Base-by-base conservation (phyloP, 1,140 invertebrate genomes). In the Macrosteles quadrilineatus region DNA sequence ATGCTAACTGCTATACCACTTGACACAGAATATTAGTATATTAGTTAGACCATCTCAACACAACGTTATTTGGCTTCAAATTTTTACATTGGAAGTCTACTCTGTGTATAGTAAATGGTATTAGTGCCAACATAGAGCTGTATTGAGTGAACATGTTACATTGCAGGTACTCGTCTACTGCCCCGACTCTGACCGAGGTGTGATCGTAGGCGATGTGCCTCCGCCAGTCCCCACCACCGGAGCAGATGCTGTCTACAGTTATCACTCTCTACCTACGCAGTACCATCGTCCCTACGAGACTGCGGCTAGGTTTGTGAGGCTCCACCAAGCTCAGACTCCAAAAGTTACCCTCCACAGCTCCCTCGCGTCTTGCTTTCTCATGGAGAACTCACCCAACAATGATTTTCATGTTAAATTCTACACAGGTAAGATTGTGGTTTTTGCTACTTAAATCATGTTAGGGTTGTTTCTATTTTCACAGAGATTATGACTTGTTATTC, bases 211-310 rank as follows among this genome's bases (percentile, higher is more conserved):
- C 36, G 80, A 86, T 69, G 78, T 80, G 68, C 90, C 91, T 4
- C 85, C 85, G 9, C 81, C 86, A 1, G 78, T 90, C 43, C 88
- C 89, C 4, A 27, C 71, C 55, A 79, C 81, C 40, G 86, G 87
- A 31, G 85, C 85, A 14, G 85, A 90, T 77, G 79, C 81, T 29
- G 87, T 87, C 77, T 90, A 86, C 77, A 87, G 83, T 30, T 96
- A 94, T 77, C 89, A 93, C 74, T 91, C 87, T 79, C 82, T 98
- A 62, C 96, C 96, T n/a, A 81, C 87, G 72, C 91, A 92, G 76
- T 91, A 96, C 82, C 95, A 93, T 88, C 95, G 94, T 77, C 97
- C 97, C 81, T 98, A 98, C 79, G 82, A 90, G 27, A 94, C 96
- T 82, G 95, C 95, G 2, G 85, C 87, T 36, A 85, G 90, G 70